phyloP scores from a whole-genome alignment of 2,797 vertebrate genomes.

The Liparis tanakae region DNA sequence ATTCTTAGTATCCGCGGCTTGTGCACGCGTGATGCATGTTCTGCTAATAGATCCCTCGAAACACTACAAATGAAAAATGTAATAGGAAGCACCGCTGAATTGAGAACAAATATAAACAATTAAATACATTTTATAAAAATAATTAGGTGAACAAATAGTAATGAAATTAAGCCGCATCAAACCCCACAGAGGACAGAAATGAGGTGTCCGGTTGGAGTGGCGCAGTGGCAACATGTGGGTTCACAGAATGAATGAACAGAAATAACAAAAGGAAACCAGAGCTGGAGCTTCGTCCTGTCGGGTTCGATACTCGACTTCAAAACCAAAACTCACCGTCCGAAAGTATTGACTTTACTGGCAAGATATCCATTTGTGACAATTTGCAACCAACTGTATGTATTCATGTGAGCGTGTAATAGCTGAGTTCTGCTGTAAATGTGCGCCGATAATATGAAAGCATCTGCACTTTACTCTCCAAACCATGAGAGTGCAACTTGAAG shows the following conservation, averaged over 20 bases:
- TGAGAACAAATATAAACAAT: background rate
- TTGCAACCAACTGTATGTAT: conserved; percentile 19
- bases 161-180: background rate
- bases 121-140: background rate
- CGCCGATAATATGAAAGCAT: conserved; percentile 3
- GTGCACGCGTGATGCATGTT: no score
- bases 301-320: conserved; percentile 38
- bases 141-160: background rate
- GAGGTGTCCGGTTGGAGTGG: background rate
- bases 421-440: conserved; percentile 31
- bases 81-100: background rate
- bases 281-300: background rate
- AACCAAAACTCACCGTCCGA: conserved; percentile 42
- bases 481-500: conserved; percentile 1
- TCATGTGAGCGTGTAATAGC: conserved; percentile 41
- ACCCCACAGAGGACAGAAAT: background rate
- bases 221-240: no score
- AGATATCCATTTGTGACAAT: conserved; percentile 36
- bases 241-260: background rate
- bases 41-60: no score
- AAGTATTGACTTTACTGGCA: conserved; percentile 48
- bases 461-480: conserved; percentile 21
- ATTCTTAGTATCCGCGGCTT: no score
- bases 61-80: no score
- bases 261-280: conserved; percentile 20